A percentile compares a stretch with the other conserved stretches of the same genome.
Conservation (phyloP, 2,113 vertebrate species). For the Cettia cetti region DNA sequence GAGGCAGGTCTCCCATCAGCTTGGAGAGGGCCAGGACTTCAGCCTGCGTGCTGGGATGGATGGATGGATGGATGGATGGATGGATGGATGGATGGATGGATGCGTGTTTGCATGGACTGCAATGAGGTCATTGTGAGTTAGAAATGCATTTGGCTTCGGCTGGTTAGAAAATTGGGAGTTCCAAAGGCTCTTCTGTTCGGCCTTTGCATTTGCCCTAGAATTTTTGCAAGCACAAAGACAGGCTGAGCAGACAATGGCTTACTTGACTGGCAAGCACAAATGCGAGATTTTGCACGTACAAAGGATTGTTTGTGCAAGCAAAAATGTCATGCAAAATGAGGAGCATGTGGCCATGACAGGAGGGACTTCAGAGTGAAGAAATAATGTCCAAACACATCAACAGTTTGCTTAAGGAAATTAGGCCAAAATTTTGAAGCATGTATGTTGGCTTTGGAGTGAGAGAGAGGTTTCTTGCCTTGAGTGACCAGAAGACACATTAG, state of each 20-base stretch:
- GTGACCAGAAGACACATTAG: background rate
- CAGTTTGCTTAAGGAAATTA: slow-evolving; percentile 4
- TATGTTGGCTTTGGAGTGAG: background rate
- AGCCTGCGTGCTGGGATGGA: background rate
- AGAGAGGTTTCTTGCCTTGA: background rate
- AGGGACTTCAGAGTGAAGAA: slow-evolving; percentile 3
- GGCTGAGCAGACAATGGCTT: slow-evolving; percentile 10
- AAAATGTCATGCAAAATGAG: slow-evolving; percentile 38
- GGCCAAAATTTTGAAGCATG: background rate
- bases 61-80: background rate
- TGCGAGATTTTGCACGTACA: slow-evolving; percentile 3
- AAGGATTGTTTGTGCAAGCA: slow-evolving; percentile 42
- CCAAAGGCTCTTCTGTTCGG: slow-evolving; percentile 32
- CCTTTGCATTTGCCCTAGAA: slow-evolving; percentile 52
- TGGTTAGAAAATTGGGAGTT: background rate
- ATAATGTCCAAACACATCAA: background rate
- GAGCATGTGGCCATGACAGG: slow-evolving; percentile 20
- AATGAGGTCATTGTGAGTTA: background rate
- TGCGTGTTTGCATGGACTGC: background rate
- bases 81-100: background rate
- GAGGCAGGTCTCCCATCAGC: background rate
- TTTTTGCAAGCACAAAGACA: slow-evolving; percentile 31
- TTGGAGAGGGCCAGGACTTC: background rate
- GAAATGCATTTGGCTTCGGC: background rate
- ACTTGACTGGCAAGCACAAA: slow-evolving; percentile 52